Conservation (phyloP, 1,140 invertebrate genomes). For the Meloidogyne chitwoodi region DNA sequence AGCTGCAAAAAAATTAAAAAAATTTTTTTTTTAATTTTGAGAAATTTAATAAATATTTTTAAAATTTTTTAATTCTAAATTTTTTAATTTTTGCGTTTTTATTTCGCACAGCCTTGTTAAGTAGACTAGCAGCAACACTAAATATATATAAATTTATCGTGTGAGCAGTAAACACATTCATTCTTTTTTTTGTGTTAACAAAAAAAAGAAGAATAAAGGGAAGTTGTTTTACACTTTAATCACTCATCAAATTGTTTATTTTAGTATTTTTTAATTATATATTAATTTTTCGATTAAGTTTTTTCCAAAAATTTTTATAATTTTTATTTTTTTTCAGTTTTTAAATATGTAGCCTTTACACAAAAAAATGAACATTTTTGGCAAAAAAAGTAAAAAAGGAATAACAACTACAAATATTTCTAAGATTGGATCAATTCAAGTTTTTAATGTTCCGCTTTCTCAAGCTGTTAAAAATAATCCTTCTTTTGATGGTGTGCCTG, state of each 20-base stretch:
- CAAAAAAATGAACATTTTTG: constrained; percentile 24
- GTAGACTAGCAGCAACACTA: neutral
- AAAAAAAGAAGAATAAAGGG: neutral
- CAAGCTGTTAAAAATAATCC: constrained; percentile 36
- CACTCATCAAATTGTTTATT: neutral
- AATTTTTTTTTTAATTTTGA: no score
- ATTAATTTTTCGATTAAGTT: neutral
- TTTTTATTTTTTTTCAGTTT: neutral
- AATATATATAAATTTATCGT: neutral
- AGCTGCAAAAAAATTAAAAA: no score
- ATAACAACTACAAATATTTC: neutral
- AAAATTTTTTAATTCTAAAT: neutral
- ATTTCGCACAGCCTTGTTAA: neutral
- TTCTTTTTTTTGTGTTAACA: neutral
- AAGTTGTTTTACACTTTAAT: neutral
- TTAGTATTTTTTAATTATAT: neutral
- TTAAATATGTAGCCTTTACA: neutral
- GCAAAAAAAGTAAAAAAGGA: constrained; percentile 24
- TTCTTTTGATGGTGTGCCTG: constrained; percentile 44
- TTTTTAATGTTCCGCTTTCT: constrained; percentile 37
- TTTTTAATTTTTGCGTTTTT: neutral
- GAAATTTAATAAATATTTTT: no score
- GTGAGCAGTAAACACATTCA: neutral
- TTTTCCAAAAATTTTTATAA: neutral
- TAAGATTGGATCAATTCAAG: constrained; percentile 1